Conservation (phyloP, 2,797 vertebrate genomes). For the Mus caroli region DNA sequence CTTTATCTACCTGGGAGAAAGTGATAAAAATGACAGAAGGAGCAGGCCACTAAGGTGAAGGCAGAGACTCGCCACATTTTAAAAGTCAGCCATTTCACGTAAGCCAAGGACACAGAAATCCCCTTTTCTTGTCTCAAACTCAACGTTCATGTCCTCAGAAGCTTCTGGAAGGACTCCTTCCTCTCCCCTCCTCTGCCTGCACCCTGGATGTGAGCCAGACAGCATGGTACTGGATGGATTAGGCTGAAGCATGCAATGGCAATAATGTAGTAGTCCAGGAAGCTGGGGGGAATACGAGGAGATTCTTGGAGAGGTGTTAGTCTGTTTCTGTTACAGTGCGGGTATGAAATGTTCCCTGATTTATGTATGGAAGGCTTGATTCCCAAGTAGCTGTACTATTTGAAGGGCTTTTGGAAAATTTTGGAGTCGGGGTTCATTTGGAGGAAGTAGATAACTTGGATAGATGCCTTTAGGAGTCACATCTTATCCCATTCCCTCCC, state of each 20-base stretch:
- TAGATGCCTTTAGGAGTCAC: no score
- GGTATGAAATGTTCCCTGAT: not conserved
- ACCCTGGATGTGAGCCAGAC: not conserved
- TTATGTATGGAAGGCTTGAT: not conserved
- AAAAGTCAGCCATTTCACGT: conserved; percentile 20
- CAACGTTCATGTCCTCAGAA: not conserved
- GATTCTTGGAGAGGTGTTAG: not conserved
- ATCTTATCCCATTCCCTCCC: not conserved
- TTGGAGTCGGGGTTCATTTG: not conserved
- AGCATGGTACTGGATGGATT: not conserved
- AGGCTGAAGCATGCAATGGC: not conserved
- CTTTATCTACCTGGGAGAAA: conserved; percentile 68
- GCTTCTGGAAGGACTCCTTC: not conserved
- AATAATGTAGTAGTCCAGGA: not conserved
- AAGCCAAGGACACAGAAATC: conserved; percentile 47
- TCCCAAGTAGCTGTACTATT: not conserved
- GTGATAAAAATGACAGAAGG: conserved; percentile 71
- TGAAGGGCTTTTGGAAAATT: not conserved
- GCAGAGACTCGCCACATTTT: conserved; percentile 60
- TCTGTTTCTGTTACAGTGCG: not conserved
- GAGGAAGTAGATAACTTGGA: not conserved
- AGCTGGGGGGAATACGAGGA: not conserved
- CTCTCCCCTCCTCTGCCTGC: not conserved
- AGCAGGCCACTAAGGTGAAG: conserved; percentile 49
- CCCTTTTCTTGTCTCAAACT: not conserved